These are phyloP conservation scores for Leptatherina wallacei DNA, from an alignment of 2,797 vertebrate species.

Conservation along the genomic window DNA sequence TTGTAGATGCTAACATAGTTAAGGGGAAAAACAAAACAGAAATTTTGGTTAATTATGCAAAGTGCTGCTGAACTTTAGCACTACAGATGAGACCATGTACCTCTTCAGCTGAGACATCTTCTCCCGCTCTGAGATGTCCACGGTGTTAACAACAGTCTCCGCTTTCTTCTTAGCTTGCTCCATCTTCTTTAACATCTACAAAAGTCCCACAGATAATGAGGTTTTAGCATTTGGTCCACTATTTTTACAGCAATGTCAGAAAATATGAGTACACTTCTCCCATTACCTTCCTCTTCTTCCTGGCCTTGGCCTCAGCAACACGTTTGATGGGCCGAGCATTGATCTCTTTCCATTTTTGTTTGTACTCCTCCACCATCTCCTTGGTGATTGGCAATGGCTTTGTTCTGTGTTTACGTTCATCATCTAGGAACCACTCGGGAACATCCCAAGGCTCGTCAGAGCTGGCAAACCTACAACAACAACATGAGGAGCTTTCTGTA, in stretches of 20 bases:
- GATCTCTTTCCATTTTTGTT: constrained; percentile 93
- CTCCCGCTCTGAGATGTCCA: constrained; percentile 95
- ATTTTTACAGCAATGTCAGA: background rate
- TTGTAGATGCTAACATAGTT: constrained; percentile 90
- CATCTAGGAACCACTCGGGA: constrained; percentile 91
- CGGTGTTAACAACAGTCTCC: constrained; percentile 92
- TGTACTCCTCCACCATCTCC: constrained; percentile 91
- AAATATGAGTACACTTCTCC: background rate
- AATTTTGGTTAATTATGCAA: background rate
- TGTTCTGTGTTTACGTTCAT: constrained; percentile 90
- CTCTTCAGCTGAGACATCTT: constrained; percentile 93
- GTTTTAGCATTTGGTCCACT: background rate
- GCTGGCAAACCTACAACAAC: constrained; percentile 83
- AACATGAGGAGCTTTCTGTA: background rate
- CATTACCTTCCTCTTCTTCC: constrained; percentile 91
- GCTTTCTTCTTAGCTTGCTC: constrained; percentile 97
- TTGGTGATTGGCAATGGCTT: constrained; percentile 86
- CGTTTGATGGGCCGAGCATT: constrained; percentile 95
- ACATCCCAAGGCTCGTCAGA: constrained; percentile 89
- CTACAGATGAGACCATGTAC: constrained; percentile 66
- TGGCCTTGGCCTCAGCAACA: constrained; percentile 95
- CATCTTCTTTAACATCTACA: constrained; percentile 93
- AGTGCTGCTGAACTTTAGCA: background rate
- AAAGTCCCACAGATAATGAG: background rate
- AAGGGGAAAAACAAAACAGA: background rate